A percentile compares a stretch with the other conserved stretches of the same genome.
Conservation (phyloP, 2,797 vertebrate species). For the Amblyraja radiata region DNA sequence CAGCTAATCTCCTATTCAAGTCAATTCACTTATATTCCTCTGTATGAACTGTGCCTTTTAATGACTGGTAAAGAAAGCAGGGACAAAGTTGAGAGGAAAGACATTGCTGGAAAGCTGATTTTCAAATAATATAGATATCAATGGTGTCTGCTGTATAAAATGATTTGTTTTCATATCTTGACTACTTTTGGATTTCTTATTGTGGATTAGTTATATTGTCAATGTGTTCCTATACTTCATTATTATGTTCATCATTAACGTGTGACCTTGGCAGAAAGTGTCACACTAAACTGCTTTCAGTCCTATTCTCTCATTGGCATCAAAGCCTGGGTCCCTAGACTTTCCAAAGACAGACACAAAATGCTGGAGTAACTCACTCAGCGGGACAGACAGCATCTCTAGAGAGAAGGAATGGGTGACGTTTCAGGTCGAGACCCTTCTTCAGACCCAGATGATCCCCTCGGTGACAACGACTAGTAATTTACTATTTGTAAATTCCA, state of each 20-base stretch:
- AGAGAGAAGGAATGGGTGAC: too few species aligned
- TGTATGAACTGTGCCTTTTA: neutral
- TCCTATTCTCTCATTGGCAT: neutral
- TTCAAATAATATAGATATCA: too few species aligned
- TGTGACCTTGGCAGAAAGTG: neutral
- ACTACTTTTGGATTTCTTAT: neutral
- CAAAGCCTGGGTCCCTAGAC: neutral
- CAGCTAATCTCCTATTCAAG: too few species aligned
- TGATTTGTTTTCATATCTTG: neutral
- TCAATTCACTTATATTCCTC: neutral
- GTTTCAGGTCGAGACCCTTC: too few species aligned
- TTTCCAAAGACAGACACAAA: neutral
- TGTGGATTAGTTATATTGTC: neutral
- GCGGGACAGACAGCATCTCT: too few species aligned
- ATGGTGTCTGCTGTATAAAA: neutral
- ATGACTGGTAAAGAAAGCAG: neutral
- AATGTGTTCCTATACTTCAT: neutral
- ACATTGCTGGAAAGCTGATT: neutral
- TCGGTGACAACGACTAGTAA: too few species aligned
- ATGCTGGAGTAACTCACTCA: too few species aligned
- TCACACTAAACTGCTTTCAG: neutral
- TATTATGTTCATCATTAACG: neutral
- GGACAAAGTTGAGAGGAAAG: neutral
- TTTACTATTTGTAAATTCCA: too few species aligned
- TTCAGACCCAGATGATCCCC: neutral